phyloP scores from a whole-genome alignment of 2,888 invertebrate genomes.

The Rapana venosa region DNA sequence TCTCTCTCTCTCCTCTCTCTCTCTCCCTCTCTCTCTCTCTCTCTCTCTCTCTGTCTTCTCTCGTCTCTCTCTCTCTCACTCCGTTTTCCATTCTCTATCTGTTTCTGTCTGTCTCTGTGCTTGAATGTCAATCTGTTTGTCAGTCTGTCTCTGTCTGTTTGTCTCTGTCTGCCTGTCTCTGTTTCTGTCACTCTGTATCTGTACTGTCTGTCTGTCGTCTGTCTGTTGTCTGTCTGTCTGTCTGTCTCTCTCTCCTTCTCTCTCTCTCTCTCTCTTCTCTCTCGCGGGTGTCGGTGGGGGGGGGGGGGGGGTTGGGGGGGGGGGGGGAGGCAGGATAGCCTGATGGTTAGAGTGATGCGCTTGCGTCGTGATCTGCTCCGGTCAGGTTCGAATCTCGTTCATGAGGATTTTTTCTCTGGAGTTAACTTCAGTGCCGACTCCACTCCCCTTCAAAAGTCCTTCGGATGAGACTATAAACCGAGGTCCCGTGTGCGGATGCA shows the following conservation, averaged over 20 bases:
- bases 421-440: too few relatives aligned
- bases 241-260: conserved; percentile 11
- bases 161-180: conserved; percentile 1
- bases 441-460: too few relatives aligned
- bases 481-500: too few relatives aligned
- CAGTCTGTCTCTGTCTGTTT: background rate
- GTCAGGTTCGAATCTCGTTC: too few relatives aligned
- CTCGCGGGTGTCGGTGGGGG: too few relatives aligned
- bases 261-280: background rate
- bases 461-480: too few relatives aligned
- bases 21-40: conserved; percentile 18
- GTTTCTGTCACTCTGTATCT: background rate
- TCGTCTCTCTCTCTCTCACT: conserved; percentile 3
- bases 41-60: conserved; percentile 11
- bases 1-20: background rate
- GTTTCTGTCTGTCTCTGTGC: background rate
- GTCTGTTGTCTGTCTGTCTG: background rate
- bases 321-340: too few relatives aligned
- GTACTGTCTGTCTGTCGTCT: background rate
- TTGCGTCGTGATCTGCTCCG: too few relatives aligned
- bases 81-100: background rate
- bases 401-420: too few relatives aligned
- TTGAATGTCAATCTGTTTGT: background rate
- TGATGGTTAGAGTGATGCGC: too few relatives aligned
- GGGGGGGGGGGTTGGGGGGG: too few relatives aligned